Percentiles rank a stretch among this genome's conserved stretches.
Conservation (phyloP, 2,797 vertebrate genomes). For the Moxostoma hubbsi region DNA sequence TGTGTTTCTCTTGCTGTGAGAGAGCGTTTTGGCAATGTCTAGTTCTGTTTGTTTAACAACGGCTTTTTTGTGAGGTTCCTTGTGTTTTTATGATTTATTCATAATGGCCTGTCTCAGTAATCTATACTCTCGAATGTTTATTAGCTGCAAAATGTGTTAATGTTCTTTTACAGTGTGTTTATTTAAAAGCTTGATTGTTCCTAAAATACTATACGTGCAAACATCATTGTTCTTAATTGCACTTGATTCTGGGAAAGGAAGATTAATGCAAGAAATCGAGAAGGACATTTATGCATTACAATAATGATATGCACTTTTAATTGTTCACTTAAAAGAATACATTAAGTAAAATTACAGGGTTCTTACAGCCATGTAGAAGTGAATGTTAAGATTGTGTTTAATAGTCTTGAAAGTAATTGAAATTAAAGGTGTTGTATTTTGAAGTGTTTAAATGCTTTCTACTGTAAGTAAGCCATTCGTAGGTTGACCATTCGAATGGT, state of each 20-base stretch:
- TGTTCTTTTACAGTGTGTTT: slow-evolving; percentile 32
- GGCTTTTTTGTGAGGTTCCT: slow-evolving; percentile 9
- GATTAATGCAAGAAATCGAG: neutral
- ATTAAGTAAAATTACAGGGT: neutral
- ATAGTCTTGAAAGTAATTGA: too few relatives aligned
- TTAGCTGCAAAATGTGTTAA: slow-evolving; percentile 36
- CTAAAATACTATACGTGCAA: neutral
- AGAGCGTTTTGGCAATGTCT: slow-evolving; percentile 14
- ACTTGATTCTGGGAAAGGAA: neutral
- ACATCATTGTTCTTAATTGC: slow-evolving; percentile 1
- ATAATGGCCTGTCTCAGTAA: slow-evolving; percentile 14
- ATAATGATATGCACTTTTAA: neutral
- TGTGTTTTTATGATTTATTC: slow-evolving; percentile 7
- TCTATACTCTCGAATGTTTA: neutral
- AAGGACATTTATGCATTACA: neutral
- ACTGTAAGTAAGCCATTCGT: neutral
- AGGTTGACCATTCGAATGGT: neutral
- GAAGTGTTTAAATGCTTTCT: too few relatives aligned
- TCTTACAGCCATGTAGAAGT: neutral
- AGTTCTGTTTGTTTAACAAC: neutral
- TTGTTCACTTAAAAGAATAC: neutral
- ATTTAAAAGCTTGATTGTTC: slow-evolving; percentile 26
- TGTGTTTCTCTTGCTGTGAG: neutral
- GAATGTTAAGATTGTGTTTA: neutral
- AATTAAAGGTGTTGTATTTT: too few relatives aligned